Evolutionary conservation across 2,113 vertebrate genomes (phyloP), one percentile per base, ranked within the genome.

Genomic region (Pteropus alecto): DNA sequence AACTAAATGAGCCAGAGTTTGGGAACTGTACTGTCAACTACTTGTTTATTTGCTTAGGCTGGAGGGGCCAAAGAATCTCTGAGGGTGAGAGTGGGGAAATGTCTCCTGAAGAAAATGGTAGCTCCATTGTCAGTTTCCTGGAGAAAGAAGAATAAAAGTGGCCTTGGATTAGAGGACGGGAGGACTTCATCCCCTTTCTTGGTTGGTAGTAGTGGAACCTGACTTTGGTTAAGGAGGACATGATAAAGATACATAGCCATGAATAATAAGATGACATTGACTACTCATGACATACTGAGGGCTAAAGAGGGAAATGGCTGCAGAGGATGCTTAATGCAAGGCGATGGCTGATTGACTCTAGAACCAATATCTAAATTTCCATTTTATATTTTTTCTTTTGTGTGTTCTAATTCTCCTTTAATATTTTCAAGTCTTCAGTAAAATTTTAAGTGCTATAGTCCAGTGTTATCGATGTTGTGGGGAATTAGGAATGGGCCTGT

Each of bases 101-200:
- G 26, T 65, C 60, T 61, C 24, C 60, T 96, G 51, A 56, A 87
- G 41, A 82, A 91, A 38, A n/a, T 54, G 28, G 38, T 38, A 76
- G 63, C 63, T 19, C 18, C 26, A 16, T 51, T 30, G 28, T 81
- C 61, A 51, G 3, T 87, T 94, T 92, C 22, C 26, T 77, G 22
- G 58, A 87, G 76, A 18, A 93, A 95, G 19, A 88, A 68, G 19
- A 88, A 68, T 65, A 88, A 78, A 76, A 83, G 67, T 67, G 82
- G 43, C 0, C 1, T 56, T 61, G 35, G 41, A 54, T 48, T 48
- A 67, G 30, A 38, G 22, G 3, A 82, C 74, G 30, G 18, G 71
- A 88, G 2, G 48, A 74, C 26, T 63, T 78, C 16, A 19, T 83
- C 18, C 14, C 83, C 13, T 92, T 0, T 86, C 51, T 73, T 54